phyloP scores from a whole-genome alignment of 2,113 vertebrate species.

The Otis tarda region DNA sequence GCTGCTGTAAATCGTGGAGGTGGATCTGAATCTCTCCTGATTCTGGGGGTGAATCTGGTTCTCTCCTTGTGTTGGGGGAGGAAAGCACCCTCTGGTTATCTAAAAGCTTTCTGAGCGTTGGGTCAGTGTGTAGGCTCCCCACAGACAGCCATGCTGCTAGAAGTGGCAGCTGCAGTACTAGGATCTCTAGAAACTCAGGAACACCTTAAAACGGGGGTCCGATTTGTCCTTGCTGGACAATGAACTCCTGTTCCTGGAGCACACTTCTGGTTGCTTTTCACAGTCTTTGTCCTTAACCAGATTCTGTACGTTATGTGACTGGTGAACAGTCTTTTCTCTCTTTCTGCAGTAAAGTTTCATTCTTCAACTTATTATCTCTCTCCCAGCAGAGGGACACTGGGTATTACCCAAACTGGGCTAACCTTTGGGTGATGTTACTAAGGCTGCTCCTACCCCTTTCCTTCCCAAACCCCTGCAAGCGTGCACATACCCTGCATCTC shows the following conservation, averaged over 20 bases:
- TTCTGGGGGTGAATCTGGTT: background rate
- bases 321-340: background rate
- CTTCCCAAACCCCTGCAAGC: background rate
- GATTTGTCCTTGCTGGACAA: background rate
- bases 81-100: background rate
- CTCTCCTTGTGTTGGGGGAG: background rate
- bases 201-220: background rate
- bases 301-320: background rate
- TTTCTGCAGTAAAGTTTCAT: background rate
- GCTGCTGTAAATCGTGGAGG: background rate
- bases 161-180: background rate
- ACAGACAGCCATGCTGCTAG: background rate
- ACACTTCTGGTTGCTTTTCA: background rate
- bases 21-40: background rate
- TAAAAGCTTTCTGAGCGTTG: background rate
- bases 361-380: background rate
- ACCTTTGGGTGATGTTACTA: background rate
- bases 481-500: background rate
- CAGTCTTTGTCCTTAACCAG: background rate
- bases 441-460: background rate
- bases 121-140: background rate
- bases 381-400: background rate
- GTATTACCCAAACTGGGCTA: background rate
- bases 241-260: accelerated
- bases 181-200: background rate